Percentiles rank a stretch among this genome's conserved stretches.
Conservation (phyloP, 2,113 vertebrate genomes). For the Origma solitaria region DNA sequence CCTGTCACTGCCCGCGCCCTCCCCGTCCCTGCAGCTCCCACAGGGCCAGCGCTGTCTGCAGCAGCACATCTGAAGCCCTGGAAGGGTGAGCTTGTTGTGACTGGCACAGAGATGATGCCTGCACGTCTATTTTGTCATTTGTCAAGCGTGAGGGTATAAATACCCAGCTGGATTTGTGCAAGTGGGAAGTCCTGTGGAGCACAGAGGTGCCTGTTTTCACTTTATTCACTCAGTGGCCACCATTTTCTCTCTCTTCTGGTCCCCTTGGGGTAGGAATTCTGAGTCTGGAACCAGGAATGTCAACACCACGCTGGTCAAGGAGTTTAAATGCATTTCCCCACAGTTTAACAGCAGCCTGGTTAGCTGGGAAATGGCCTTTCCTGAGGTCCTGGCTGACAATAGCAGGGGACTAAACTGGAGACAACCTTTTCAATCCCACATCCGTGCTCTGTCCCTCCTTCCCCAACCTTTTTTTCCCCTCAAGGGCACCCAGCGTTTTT, state of each 20-base stretch:
- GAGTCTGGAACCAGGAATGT: background rate
- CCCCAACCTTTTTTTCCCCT: background rate
- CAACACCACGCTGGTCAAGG: background rate
- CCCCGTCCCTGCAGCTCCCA: background rate
- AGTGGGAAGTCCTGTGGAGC: background rate
- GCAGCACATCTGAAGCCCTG: rapidly evolving
- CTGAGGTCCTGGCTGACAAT: background rate
- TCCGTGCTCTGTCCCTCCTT: background rate
- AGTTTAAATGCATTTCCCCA: background rate
- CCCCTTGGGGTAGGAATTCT: background rate
- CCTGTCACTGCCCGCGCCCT: background rate
- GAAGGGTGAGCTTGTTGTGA: background rate
- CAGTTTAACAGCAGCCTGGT: background rate
- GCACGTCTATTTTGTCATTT: background rate
- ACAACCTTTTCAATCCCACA: background rate
- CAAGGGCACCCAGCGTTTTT: background rate
- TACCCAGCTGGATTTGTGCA: background rate
- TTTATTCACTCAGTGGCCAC: background rate
- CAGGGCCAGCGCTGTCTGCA: background rate
- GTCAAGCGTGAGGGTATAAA: background rate
- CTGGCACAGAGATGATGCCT: background rate
- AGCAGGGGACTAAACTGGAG: background rate
- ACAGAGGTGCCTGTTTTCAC: background rate
- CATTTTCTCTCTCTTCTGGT: background rate
- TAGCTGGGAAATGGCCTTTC: background rate